Base-by-base conservation (phyloP, 2,888 invertebrate species). In the Cataglyphis rosenhaueri region DNA sequence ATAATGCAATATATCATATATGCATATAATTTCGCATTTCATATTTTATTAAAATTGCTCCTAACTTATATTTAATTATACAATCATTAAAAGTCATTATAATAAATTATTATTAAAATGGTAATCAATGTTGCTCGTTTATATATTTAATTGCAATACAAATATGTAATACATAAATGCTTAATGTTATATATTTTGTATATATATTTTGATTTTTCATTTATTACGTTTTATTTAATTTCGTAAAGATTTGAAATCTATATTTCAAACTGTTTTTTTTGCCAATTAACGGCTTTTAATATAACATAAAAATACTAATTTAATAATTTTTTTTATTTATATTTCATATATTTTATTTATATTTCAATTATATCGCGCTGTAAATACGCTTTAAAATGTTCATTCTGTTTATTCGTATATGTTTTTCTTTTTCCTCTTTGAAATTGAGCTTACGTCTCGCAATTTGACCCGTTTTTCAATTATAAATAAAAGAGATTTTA, bases 391-490 rank as follows among this genome's bases (percentile, higher is more conserved):
- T 3, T 35, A 18, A 62, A 62, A 35, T 18, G 35, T n/a, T 32
- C 35, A 38, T 52, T 64, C 35, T 52, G 5, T 75, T 75, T 64
- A 64, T 64, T 35, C 10, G n/a, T 25, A 21, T 12, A 8, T 64
- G n/a, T n/a, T n/a, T 21, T 64, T 75, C 18, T n/a, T 6, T 75
- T 75, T 25, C 25, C 38, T 57, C 15, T 35, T 64, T 64, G 62
- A 25, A 75, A 64, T 38, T 35, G 62, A 52, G 21, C 18, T 52
- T 64, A 52, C 10, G 35, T 12, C 52, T 38, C 8, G 52, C 52
- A 52, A 52, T 35, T 75, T 64, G 35, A 64, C 4, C 35, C 64
- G n/a, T 64, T 75, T 64, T 64, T 18, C 44, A 52, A 64, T 64
- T 59, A 52, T 12, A 75, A 75, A 64, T 48, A 38, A 64, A 52